Base-by-base conservation (phyloP, 2,113 vertebrate species). In the Amia ocellicauda region DNA sequence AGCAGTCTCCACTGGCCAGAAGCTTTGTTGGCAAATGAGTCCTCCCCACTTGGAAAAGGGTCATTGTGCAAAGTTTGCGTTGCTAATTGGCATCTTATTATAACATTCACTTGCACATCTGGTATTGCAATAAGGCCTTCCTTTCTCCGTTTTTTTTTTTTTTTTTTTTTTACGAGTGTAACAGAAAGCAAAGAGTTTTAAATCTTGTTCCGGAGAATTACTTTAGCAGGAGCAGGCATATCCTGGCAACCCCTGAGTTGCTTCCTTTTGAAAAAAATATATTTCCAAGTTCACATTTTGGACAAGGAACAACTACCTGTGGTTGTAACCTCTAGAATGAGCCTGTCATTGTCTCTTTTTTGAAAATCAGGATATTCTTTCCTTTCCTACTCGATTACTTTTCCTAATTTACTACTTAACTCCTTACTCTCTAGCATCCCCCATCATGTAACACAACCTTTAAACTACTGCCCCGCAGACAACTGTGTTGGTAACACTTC, bases 81-180 rank as follows among this genome's bases (percentile, higher is more conserved):
- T 76, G 60, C 79, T 84, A 85, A 84, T 79, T 76, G 70, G 52
- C 31, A 53, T 69, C 78, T 79, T 76, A 81, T 88, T 69, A 80
- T 71, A 82, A 81, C 77, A 80, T 58, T 58, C 52, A 60, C 66
- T 77, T 79, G 74, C n/a, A n/a, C n/a, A 77, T 73, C 72, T 80
- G 74, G 26, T 62, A 40, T 60, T 69, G 65, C 66, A 69, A 74
- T 79, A 61, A 62, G 52, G 23, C 51, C 70, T 77, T 78, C 70
- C 64, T 64, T 66, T 68, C 47, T 31, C 60, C 28, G 69, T 49
- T 57, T 71, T 75, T 77, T 47, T 65, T 19, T 22, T 19, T 58
- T 54, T 51, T 60, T 14, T 50, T 20, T 26, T 20, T 49, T 51
- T 58, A 20, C n/a, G 31, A 60, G 64, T 69, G 51, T 64, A 47